A percentile compares a stretch with the other conserved stretches of the same genome.
These are phyloP conservation scores for Simalia tracyae DNA, from an alignment of 2,797 vertebrate genomes.

Conservation along the genomic window DNA sequence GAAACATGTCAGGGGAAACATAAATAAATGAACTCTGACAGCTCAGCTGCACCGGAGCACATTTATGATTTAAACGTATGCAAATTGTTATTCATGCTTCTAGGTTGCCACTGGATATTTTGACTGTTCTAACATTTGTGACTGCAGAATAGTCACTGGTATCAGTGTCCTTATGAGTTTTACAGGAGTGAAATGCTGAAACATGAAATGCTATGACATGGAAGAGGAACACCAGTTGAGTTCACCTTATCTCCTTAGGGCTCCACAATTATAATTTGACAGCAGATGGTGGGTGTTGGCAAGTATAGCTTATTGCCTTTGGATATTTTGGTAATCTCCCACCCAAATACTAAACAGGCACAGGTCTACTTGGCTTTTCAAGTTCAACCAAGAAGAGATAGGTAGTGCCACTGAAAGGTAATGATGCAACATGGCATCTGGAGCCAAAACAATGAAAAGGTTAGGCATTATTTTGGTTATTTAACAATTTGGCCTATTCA, in stretches of 20 bases:
- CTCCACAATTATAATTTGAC: not conserved
- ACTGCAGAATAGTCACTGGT: not conserved
- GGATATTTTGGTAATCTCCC: not conserved
- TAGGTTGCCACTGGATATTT: not conserved
- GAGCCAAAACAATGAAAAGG: not conserved
- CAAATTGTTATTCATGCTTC: conserved; percentile 27
- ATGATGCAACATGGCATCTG: not conserved
- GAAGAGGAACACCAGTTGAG: not conserved
- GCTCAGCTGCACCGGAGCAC: conserved; percentile 29
- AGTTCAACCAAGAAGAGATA: not conserved
- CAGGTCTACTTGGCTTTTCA: not conserved
- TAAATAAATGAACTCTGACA: conserved; percentile 32
- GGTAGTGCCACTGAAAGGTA: not conserved
- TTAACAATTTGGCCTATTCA: not conserved
- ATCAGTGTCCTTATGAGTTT: not conserved
- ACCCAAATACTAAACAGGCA: not conserved
- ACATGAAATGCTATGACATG: not conserved
- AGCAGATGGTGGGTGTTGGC: not conserved
- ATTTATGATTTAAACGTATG: conserved; percentile 28
- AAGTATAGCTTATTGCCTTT: not conserved
- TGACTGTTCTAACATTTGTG: conserved; percentile 11
- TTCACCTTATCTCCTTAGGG: not conserved
- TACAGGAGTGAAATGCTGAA: not conserved
- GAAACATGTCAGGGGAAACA: conserved; percentile 28
- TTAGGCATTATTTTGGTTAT: not conserved